Percentiles rank a stretch among this genome's conserved stretches.
These are phyloP conservation scores for Austrolebias charrua DNA, from an alignment of 2,797 vertebrate species.

Conservation along the genomic window DNA sequence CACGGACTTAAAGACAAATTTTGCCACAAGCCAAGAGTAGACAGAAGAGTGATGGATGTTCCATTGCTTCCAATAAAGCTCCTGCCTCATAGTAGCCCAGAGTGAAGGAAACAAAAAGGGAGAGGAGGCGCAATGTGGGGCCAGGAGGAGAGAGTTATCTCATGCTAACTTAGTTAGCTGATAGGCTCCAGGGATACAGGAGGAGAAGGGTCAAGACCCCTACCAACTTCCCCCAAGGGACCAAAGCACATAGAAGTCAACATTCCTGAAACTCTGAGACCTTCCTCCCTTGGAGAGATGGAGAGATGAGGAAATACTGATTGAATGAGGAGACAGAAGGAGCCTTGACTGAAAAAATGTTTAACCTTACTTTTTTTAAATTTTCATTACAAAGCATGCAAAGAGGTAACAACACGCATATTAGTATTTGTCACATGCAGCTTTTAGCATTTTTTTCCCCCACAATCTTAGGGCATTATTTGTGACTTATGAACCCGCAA, in stretches of 20 bases:
- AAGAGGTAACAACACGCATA: conserved; percentile 26
- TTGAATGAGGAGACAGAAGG: conserved; percentile 42
- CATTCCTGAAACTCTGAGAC: conserved; percentile 98
- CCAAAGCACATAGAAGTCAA: conserved; percentile 89
- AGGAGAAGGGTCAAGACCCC: conserved; percentile 90
- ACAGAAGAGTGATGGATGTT: conserved; percentile 82
- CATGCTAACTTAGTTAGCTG: conserved; percentile 99
- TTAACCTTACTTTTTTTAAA: too few relatives aligned
- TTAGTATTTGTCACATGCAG: conserved; percentile 15
- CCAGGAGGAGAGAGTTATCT: conserved; percentile 89
- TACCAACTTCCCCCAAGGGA: conserved; percentile 78
- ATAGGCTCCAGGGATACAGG: conserved; percentile 94
- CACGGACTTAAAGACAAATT: conserved; percentile 51
- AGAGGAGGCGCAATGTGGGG: conserved; percentile 47
- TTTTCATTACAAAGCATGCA: conserved; percentile 23
- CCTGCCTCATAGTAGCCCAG: conserved; percentile 68
- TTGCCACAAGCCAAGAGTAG: conserved; percentile 82
- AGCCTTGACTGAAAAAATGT: conserved; percentile 50
- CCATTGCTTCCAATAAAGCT: conserved; percentile 89
- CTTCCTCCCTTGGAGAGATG: conserved; percentile 80
- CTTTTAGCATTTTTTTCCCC: conserved; percentile 31
- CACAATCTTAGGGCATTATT: conserved; percentile 43
- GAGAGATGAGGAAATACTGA: conserved; percentile 59
- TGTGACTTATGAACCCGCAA: conserved; percentile 54
- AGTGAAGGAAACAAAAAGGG: conserved; percentile 58